Evolutionary conservation across 2,113 vertebrate genomes (phyloP).

Genomic region (Microcebus jonahi): DNA sequence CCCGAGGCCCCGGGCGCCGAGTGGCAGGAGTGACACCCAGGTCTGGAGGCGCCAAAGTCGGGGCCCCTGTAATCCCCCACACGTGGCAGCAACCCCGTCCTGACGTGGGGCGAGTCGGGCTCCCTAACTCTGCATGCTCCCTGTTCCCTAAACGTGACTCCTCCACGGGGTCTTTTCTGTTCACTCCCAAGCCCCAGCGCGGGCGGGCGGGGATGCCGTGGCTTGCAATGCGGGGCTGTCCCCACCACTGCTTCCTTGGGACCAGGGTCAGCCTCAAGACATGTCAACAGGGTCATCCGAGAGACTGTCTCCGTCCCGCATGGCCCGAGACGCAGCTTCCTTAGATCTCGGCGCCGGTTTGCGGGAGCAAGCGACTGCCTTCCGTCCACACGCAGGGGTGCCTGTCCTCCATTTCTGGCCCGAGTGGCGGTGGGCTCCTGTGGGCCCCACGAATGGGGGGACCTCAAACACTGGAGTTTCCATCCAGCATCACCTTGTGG

Average conservation of each 20-base stretch:
- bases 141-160: not conserved
- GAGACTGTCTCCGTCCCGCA: not conserved
- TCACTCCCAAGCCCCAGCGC: too few relatives aligned
- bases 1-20: accelerated
- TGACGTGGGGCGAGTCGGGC: not conserved
- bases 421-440: not conserved
- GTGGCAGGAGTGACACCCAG: accelerated
- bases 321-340: not conserved
- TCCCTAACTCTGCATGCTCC: not conserved
- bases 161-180: not conserved
- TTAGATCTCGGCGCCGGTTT: not conserved
- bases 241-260: not conserved
- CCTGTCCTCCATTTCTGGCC: not conserved
- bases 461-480: not conserved
- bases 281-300: not conserved
- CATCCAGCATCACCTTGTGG: not conserved
- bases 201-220: not conserved
- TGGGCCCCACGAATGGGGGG: not conserved
- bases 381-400: not conserved
- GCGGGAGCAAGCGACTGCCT: not conserved
- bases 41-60: too few relatives aligned
- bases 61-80: accelerated
- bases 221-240: not conserved
- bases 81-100: not conserved
- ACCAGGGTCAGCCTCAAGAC: not conserved